Conservation (phyloP, 2,113 vertebrate genomes). For the Chinchilla lanigera region DNA sequence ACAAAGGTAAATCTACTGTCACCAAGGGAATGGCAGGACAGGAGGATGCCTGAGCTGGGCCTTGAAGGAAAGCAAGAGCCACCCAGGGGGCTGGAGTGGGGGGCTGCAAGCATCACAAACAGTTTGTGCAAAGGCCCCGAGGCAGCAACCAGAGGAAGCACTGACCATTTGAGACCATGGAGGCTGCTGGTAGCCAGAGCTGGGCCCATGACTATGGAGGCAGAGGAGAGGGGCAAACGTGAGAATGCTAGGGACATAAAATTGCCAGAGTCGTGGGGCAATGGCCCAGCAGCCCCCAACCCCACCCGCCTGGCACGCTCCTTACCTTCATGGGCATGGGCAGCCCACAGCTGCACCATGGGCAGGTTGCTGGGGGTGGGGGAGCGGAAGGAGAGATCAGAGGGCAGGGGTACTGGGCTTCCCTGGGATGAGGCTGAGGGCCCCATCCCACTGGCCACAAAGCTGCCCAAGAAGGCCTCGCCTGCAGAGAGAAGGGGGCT, state of each 20-base stretch:
- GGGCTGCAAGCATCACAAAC: not conserved
- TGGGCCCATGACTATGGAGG: not conserved
- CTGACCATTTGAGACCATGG: not conserved
- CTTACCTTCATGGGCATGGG: slow-evolving; percentile 89
- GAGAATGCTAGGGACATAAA: not conserved
- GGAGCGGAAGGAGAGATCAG: slow-evolving; percentile 90
- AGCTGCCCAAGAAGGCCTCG: slow-evolving; percentile 91
- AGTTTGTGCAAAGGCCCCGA: slow-evolving; percentile 27
- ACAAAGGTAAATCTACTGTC: not conserved
- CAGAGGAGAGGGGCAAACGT: not conserved
- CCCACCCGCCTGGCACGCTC: not conserved
- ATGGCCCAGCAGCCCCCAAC: slow-evolving; percentile 42
- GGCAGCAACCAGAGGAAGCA: not conserved
- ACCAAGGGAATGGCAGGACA: no score
- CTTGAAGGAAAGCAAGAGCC: not conserved
- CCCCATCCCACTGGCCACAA: slow-evolving; percentile 85
- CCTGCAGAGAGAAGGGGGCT: slow-evolving; percentile 82
- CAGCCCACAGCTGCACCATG: slow-evolving; percentile 91
- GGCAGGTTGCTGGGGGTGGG: slow-evolving; percentile 90
- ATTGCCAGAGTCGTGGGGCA: not conserved
- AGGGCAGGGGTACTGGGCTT: slow-evolving; percentile 81
- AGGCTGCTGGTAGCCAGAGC: not conserved
- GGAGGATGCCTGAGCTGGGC: not conserved
- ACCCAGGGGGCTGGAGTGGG: not conserved
- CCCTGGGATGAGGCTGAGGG: slow-evolving; percentile 83